Base-by-base conservation (phyloP, 1,140 invertebrate genomes). In the Pseudoatta argentina region DNA sequence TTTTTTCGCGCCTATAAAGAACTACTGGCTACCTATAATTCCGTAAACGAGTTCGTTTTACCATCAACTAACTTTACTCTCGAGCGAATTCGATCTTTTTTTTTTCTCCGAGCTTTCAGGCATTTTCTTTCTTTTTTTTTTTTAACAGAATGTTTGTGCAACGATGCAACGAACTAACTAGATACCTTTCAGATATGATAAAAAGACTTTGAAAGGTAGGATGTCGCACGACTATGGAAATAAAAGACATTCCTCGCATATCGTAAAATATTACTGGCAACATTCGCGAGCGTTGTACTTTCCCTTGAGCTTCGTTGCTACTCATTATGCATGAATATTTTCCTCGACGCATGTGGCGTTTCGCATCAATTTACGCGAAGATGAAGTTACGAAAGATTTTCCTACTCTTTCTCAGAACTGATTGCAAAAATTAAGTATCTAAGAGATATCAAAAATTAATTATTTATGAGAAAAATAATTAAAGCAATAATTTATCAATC, bases 1-100 rank as follows among this genome's bases (percentile, higher is more conserved):
- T 21, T 61, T 75, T 61, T 55, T 7, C 18, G n/a, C 27, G 55
- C 71, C 55, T 75, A 61, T 72, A 73, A 83, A 83, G 69, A 73
- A 83, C 39, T 18, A 83, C 39, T 14, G 34, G 57, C 53, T 61
- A 27, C 24, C 79, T 83, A 75, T 75, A 75, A 83, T 83, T 75
- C 79, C 55, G 69, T 75, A 83, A 83, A 75, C 79, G 69, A 83
- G 79, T 83, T 83, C 79, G 69, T 83, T 83, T 83, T 51, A 75
- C n/a, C 69, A 75, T 83, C 69, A 61, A 75, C 79, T 61, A 83
- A 83, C 79, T 83, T 83, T 83, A 83, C 39, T 83, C 55, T 71
- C 55, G 39, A 83, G 44, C 69, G 55, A 82, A 83, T 83, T 75
- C 55, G 67, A 44, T 73, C 30, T 63, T 44, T 24, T n/a, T 61